Percentiles rank a stretch among this genome's conserved stretches.
Evolutionary conservation across 2,797 vertebrate genomes (phyloP).

Genomic region (Mallotus villosus): DNA sequence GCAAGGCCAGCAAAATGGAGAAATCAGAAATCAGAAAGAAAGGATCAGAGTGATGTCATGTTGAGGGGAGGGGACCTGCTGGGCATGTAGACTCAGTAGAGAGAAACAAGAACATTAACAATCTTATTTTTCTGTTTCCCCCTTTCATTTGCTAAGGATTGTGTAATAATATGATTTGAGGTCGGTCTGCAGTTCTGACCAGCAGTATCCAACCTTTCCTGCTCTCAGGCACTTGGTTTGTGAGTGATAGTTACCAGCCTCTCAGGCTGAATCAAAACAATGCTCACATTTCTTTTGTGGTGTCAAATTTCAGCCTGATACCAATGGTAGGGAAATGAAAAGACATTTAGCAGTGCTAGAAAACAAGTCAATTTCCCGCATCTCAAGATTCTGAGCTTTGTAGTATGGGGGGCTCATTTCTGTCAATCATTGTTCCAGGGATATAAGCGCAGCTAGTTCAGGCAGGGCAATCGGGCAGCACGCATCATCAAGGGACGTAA

Average conservation of each 20-base stretch:
- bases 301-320: neutral
- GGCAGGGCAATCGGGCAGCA: no score
- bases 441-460: no score
- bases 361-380: neutral
- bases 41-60: no score
- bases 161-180: neutral
- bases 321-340: neutral
- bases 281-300: conserved; percentile 6
- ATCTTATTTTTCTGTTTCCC: neutral
- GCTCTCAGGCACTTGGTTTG: neutral
- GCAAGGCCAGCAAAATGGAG: neutral
- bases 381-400: neutral
- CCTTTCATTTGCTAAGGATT: neutral
- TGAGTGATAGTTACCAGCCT: neutral
- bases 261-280: neutral
- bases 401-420: neutral
- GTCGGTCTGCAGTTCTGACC: no score
- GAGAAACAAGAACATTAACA: no score
- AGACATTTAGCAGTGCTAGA: neutral
- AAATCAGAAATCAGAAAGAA: neutral
- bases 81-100: no score
- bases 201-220: no score
- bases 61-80: no score
- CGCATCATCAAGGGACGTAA: no score
- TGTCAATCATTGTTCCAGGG: neutral